A percentile compares a stretch with the other conserved stretches of the same genome.
Evolutionary conservation across 30 jellyfish, hydroid and myxozoan species (phyloP).

Genomic region (Thelohanellus kitauei): DNA sequence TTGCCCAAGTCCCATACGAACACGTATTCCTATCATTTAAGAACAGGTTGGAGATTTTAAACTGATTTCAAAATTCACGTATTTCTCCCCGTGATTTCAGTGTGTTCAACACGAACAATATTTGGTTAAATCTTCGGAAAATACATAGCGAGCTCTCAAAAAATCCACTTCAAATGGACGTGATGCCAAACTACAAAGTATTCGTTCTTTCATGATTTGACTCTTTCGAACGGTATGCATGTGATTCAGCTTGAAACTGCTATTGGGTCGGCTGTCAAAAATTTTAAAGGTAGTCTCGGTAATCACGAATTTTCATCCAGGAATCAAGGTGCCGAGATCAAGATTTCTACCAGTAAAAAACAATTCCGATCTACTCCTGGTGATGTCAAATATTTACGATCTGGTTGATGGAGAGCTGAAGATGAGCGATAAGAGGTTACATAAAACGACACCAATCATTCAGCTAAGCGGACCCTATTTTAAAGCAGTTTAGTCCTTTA

Average conservation of each 20-base stretch:
- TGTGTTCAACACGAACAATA: constrained; percentile 47
- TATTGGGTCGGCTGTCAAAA: constrained; percentile 76
- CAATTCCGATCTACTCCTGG: constrained; percentile 37
- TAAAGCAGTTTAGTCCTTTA: constrained; percentile 14
- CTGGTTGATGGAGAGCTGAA: constrained; percentile 34
- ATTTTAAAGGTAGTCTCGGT: constrained; percentile 52
- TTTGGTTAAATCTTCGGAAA: constrained; percentile 46
- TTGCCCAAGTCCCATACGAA: constrained; percentile 86
- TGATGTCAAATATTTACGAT: constrained; percentile 41
- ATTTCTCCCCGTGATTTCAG: constrained; percentile 5
- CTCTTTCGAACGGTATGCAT: constrained; percentile 34
- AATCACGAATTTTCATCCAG: constrained; percentile 4
- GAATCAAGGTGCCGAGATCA: constrained; percentile 75
- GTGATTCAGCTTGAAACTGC: constrained; percentile 78
- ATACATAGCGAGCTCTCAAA: constrained; percentile 19
- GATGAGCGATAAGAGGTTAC: constrained; percentile 36
- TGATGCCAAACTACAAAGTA: constrained; percentile 40
- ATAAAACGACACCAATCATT: constrained; percentile 43
- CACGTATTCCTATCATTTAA: constrained; percentile 10
- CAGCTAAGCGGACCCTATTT: constrained; percentile 40
- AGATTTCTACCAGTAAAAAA: constrained; percentile 85
- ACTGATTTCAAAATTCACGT: constrained; percentile 49
- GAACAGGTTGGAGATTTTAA: constrained; percentile 37
- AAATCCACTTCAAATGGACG: constrained; percentile 29
- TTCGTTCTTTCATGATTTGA: constrained; percentile 6